Percentiles rank a stretch among this genome's conserved stretches.
phyloP scores from a whole-genome alignment of 2,888 invertebrate species.

The Pelosia muscerda region DNA sequence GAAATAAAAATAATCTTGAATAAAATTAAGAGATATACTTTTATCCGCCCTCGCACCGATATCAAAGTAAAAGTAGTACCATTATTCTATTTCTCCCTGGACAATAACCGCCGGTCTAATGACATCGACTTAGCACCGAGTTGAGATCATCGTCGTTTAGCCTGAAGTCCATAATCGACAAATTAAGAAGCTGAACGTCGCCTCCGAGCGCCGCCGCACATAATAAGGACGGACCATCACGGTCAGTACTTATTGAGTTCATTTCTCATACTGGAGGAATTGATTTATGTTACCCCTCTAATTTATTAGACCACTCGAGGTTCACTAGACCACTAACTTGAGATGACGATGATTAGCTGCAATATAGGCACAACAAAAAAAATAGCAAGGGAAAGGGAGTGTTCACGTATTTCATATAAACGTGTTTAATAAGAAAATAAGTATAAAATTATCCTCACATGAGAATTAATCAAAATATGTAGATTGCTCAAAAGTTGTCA shows the following conservation, averaged over 20 bases:
- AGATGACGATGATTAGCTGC: too few relatives aligned
- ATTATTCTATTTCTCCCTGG: neutral
- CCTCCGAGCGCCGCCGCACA: neutral
- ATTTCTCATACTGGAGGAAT: neutral
- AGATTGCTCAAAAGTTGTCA: too few relatives aligned
- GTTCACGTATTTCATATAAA: too few relatives aligned
- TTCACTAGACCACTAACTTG: too few relatives aligned
- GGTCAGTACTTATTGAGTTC: neutral
- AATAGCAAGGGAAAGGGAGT: too few relatives aligned
- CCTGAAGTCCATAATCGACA: neutral
- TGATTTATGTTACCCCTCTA: neutral
- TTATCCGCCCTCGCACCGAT: neutral
- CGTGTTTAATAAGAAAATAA: neutral
- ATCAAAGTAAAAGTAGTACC: neutral
- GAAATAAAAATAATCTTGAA: neutral
- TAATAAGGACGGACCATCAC: neutral
- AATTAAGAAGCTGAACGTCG: neutral
- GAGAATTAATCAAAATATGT: neutral
- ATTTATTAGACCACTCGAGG: neutral
- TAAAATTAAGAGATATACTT: neutral
- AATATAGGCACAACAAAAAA: neutral
- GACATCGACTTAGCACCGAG: neutral
- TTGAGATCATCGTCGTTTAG: neutral
- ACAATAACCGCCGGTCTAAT: neutral
- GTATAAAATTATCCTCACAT: constrained; percentile 1